Conservation (phyloP, 2,888 invertebrate species). For the Drosophila borborema region DNA sequence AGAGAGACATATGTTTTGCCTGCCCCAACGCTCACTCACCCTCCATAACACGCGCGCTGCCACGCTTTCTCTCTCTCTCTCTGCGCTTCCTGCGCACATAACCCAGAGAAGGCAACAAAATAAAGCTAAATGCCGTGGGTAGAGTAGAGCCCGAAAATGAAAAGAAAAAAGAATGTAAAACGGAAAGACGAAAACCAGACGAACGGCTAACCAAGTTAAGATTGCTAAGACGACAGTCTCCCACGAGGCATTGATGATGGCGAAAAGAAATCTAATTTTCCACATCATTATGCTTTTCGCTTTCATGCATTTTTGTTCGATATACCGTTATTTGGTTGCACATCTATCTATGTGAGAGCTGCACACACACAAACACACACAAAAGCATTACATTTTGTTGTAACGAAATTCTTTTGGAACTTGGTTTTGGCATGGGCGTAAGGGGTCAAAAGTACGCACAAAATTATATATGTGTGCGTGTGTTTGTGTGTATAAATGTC, state of each 20-base stretch:
- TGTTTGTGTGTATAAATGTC: background rate
- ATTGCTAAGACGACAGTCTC: conserved; percentile 40
- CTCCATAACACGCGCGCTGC: background rate
- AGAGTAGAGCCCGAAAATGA: conserved; percentile 11
- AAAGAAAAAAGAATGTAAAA: conserved; percentile 6
- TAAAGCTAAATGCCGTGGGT: conserved; percentile 47
- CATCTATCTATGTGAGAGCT: conserved; percentile 22
- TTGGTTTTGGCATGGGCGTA: conserved; percentile 12
- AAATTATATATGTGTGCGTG: background rate
- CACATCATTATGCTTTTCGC: conserved; percentile 73
- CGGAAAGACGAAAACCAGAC: conserved; percentile 37
- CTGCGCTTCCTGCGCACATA: conserved; percentile 69
- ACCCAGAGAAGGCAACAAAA: conserved; percentile 80
- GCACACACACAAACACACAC: conserved; percentile 11
- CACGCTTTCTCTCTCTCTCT: conserved; percentile 11
- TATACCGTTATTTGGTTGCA: conserved; percentile 30
- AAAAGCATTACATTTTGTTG: background rate
- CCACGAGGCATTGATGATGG: conserved; percentile 20
- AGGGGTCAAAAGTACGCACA: conserved; percentile 25
- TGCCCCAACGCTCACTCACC: background rate
- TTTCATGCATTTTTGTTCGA: conserved; percentile 47
- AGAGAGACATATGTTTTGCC: conserved; percentile 12
- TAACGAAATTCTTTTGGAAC: conserved; percentile 25
- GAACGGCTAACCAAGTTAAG: conserved; percentile 49
- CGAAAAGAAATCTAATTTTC: conserved; percentile 73